phyloP scores from a whole-genome alignment of 2,797 vertebrate species.

The Delichon dasypus region DNA sequence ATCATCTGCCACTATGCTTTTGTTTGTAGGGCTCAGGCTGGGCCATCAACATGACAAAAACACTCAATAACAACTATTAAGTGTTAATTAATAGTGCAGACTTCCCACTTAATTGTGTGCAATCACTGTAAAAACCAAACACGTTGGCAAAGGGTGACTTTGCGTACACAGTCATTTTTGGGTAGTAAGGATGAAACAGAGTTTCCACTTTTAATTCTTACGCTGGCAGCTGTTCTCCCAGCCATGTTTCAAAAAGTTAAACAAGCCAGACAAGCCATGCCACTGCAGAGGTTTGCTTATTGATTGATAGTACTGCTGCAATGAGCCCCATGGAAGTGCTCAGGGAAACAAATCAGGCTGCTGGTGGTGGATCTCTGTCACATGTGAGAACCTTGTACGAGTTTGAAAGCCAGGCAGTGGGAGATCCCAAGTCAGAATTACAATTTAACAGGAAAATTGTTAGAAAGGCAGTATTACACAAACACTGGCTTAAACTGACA shows the following conservation, averaged over 20 bases:
- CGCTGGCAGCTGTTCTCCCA: not conserved
- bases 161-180: fast-evolving
- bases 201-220: not conserved
- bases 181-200: not conserved
- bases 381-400: not conserved
- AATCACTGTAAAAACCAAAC: not conserved
- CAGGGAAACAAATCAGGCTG: not conserved
- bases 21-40: not conserved
- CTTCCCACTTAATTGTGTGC: not conserved
- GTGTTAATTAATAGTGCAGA: not conserved
- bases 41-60: not conserved
- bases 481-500: not conserved
- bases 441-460: not conserved
- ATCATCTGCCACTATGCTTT: not conserved
- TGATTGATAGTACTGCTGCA: not conserved
- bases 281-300: not conserved
- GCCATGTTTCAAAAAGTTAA: not conserved
- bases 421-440: not conserved
- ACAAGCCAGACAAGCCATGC: not conserved
- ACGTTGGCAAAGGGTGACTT: not conserved
- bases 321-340: not conserved
- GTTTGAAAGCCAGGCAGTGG: not conserved
- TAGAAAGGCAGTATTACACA: not conserved
- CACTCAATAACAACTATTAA: not conserved
- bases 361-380: not conserved